These are phyloP conservation scores for Syndactyla subalaris DNA, from an alignment of 2,797 vertebrate species.

Conservation along the genomic window DNA sequence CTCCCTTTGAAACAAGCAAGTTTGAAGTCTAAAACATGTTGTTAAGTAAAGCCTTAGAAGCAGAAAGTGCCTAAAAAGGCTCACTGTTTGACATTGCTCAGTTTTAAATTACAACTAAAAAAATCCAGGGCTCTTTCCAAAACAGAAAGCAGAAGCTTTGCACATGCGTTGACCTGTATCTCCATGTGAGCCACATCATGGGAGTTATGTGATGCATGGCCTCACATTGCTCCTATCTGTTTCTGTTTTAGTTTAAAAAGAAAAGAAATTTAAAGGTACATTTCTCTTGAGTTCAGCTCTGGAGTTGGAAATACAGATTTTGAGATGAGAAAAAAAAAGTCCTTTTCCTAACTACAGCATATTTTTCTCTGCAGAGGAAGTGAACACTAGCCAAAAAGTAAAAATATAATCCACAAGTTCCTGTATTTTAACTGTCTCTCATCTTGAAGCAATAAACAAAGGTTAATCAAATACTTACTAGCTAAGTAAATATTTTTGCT, in stretches of 20 bases:
- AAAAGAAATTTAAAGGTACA: background rate
- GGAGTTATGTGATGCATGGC: background rate
- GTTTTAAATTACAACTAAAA: background rate
- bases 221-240: background rate
- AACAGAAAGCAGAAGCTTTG: background rate
- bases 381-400: constrained; percentile 39
- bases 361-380: constrained; percentile 28
- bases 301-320: background rate
- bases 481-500: constrained; percentile 64
- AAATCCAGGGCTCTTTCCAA: background rate
- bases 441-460: constrained; percentile 68
- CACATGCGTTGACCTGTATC: background rate
- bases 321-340: background rate
- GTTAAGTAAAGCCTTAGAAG: background rate
- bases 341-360: background rate
- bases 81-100: background rate
- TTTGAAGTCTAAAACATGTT: background rate
- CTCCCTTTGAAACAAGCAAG: background rate
- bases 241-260: background rate
- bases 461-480: constrained; percentile 69
- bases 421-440: constrained; percentile 61
- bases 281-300: background rate
- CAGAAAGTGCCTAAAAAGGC: background rate
- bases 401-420: constrained; percentile 53
- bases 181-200: background rate